These are phyloP conservation scores for Erpobdella octoculata DNA, from an alignment of 2,888 invertebrate genomes.

Conservation along the genomic window DNA sequence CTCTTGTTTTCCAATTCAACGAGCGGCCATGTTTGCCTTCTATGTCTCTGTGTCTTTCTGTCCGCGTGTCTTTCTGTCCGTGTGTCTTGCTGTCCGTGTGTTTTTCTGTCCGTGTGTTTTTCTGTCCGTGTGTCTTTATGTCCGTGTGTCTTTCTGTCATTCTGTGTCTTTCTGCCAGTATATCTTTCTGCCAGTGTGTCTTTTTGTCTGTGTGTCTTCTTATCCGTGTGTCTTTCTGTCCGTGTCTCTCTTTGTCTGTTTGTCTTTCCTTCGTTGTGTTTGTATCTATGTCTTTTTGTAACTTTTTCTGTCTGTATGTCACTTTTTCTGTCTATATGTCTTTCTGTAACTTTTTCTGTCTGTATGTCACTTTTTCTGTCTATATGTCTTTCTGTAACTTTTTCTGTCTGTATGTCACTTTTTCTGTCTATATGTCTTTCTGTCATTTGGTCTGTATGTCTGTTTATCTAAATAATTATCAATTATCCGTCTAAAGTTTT, in stretches of 20 bases:
- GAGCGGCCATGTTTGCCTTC: too few species aligned
- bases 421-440: background rate
- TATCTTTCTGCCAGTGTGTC: background rate
- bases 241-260: background rate
- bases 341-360: too few species aligned
- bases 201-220: background rate
- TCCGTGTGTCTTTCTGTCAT: too few species aligned
- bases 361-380: background rate
- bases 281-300: background rate
- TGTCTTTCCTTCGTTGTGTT: background rate
- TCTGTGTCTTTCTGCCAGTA: background rate
- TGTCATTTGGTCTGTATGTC: background rate
- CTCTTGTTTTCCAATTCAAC: too few species aligned
- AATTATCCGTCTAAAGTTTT: too few species aligned
- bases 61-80: too few species aligned
- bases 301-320: background rate
- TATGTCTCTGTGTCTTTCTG: too few species aligned
- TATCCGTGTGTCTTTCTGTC: background rate
- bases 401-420: background rate
- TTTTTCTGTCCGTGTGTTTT: too few species aligned
- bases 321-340: background rate
- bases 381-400: background rate
- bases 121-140: too few species aligned
- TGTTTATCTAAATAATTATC: background rate
- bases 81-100: too few species aligned